Evolutionary conservation across 2,113 vertebrate species (phyloP).

Genomic region (Merops nubicus): DNA sequence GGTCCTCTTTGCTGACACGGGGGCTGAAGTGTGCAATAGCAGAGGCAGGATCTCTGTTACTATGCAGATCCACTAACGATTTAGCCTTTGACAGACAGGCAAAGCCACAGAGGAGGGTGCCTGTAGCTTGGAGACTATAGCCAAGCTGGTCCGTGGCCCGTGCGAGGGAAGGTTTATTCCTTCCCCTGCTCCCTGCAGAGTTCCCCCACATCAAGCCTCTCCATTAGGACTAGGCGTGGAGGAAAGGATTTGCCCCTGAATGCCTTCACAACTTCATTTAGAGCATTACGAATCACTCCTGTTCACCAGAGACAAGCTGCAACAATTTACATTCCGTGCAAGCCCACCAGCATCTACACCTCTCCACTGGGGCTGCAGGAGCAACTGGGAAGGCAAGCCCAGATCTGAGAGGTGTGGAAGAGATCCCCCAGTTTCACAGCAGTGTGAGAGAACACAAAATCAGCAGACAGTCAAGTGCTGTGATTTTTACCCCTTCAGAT

Average conservation of each 20-base stretch:
- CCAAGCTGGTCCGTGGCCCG: background rate
- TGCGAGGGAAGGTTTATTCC: background rate
- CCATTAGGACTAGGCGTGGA: background rate
- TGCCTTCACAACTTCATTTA: slow-evolving; percentile 8
- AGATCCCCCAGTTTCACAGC: background rate
- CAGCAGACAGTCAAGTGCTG: background rate
- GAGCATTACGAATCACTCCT: background rate
- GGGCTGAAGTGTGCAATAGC: background rate
- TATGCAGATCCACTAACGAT: background rate
- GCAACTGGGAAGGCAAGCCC: background rate
- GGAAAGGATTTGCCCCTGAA: slow-evolving; percentile 46
- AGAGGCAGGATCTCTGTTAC: background rate
- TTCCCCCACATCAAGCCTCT: background rate
- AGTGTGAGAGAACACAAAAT: background rate
- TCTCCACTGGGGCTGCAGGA: background rate
- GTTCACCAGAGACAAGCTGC: background rate
- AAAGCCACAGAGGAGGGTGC: background rate
- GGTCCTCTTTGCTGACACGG: background rate
- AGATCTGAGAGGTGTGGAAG: accelerated
- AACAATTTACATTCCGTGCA: background rate
- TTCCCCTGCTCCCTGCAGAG: background rate
- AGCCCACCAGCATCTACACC: background rate
- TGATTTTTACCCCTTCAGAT: background rate
- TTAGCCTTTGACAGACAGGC: background rate
- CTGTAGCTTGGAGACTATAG: background rate